Base-by-base conservation (phyloP, 2,797 vertebrate species). In the Cirrhinus molitorella region DNA sequence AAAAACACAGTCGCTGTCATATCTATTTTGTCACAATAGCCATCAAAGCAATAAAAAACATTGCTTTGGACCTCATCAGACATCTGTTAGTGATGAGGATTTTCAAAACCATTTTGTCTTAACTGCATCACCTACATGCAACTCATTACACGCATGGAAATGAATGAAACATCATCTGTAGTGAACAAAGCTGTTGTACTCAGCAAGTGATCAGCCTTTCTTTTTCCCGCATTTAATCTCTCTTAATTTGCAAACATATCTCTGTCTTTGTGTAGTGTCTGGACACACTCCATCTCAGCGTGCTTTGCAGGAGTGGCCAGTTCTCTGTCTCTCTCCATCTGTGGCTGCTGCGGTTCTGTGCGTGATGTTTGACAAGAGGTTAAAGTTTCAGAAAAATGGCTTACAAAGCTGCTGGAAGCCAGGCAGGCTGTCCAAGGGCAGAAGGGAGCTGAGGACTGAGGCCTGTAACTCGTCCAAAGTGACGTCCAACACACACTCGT, bases 331-430 rank as follows among this genome's bases (percentile, higher is more conserved):
- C 57, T 31, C 84, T 86, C 49, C 84, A 86, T 90, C 84, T 86
- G 92, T 81, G 91, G 92, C 89, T 74, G 37, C 1, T 65, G 89
- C 13, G 85, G 88, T 80, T 89, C 91, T 88, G 90, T 1, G 79
- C 81, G 72, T 83, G 86, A 47, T 92, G 93, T 92, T 93, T 78
- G 89, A 93, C 93, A 91, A 93, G 89, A 93, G 92, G 93, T 94
- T 94, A 93, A 93, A 80, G 89, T 89, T 91, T 90, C 88, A 89
- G 85, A 87, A 85, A 91, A 93, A 87, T 89, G 87, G 86, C 85
- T 86, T 81, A 89, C 87, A 87, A 90, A 92, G 90, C 92, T 91
- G 71, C 93, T 93, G 89, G 89, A 94, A 94, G 93, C 91, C 92
- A 93, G 92, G 89, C 90, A 92, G 91, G 92, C 91, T 92, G 70